These are phyloP conservation scores for Hypotaenidia philippensis DNA, from an alignment of 2,797 vertebrate genomes.

Conservation along the genomic window DNA sequence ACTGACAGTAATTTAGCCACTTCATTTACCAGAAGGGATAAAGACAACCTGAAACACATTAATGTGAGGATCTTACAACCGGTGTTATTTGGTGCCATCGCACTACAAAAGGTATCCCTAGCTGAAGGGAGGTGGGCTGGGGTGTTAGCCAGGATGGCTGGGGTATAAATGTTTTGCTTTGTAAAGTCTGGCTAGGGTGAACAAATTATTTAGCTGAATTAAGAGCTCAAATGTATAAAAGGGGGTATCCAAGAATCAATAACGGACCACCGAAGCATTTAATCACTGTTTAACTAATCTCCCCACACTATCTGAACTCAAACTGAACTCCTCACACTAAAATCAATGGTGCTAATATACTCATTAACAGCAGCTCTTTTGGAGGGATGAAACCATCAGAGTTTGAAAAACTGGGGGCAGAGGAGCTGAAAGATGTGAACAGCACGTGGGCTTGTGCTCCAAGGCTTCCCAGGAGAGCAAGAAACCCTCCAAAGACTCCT, in stretches of 20 bases:
- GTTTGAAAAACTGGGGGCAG: not conserved
- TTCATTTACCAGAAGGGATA: conserved; percentile 38
- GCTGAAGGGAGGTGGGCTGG: fast-evolving
- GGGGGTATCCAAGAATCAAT: not conserved
- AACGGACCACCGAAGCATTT: conserved; percentile 20
- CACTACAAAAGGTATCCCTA: not conserved
- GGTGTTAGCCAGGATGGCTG: not conserved
- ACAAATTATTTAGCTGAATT: conserved; percentile 39
- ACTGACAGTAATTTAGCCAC: conserved; percentile 28
- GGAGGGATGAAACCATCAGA: not conserved
- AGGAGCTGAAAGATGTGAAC: not conserved
- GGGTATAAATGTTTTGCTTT: conserved; percentile 16
- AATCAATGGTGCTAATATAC: conserved; percentile 30
- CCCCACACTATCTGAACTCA: not conserved
- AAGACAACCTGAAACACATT: not conserved
- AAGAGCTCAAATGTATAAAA: conserved; percentile 16
- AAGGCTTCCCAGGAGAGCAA: not conserved
- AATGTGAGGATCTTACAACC: not conserved
- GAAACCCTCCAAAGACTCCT: not conserved
- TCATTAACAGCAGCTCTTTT: not conserved
- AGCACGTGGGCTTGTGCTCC: not conserved
- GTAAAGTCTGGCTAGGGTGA: not conserved
- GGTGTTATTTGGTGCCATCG: not conserved
- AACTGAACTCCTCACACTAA: not conserved
- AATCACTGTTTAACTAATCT: conserved; percentile 54